Base-by-base conservation (phyloP, 2,888 invertebrate species). In the Rambutsinella grinnellia region DNA sequence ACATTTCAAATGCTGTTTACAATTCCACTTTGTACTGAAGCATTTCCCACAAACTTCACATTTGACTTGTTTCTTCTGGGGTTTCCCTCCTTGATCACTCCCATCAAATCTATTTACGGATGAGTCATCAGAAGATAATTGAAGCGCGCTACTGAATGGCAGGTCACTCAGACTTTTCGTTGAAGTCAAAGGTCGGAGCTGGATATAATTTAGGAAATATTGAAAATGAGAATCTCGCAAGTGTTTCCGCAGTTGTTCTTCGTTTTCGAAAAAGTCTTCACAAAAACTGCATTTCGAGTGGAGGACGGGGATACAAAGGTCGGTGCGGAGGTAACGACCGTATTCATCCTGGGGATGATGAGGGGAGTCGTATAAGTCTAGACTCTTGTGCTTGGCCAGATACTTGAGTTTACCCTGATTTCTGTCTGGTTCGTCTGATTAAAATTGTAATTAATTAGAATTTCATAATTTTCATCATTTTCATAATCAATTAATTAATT, bases 21-120 rank as follows among this genome's bases (percentile, higher is more conserved):
- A 78, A 44, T 74, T 78, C 78, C 78, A 78, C 46, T 78, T 78
- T 0, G 72, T 78, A 0, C 72, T 70, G 23, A 78, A 78, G 21
- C 53, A 51, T 65, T 78, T 78, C 17, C 72, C 72, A 28, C 78
- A 78, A n/a, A 74, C 58, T 8, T 60, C 57, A 54, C 78, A 78
- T 53, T 63, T 57, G 1, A 78, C 69, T 17, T 68, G 51, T 21
- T 78, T 78, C 27, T 65, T 77, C 0, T 26, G n/a, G 23, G 28
- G 17, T 15, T 13, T 19, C 13, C 28, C 28, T 19, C 15, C 19
- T 23, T 44, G 60, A n/a, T 17, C 57, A n/a, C n/a, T 27, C 36
- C 36, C 36, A 3, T 57, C 67, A 57, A 24, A 47, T 46, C 53
- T 36, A 36, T 13, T 56, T 17, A 8, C 3, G 19, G 57, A 57